Evolutionary conservation across 2,113 vertebrate species (phyloP), one percentile per base, ranked within the genome.

Genomic region (Chascanopsetta lugubris): DNA sequence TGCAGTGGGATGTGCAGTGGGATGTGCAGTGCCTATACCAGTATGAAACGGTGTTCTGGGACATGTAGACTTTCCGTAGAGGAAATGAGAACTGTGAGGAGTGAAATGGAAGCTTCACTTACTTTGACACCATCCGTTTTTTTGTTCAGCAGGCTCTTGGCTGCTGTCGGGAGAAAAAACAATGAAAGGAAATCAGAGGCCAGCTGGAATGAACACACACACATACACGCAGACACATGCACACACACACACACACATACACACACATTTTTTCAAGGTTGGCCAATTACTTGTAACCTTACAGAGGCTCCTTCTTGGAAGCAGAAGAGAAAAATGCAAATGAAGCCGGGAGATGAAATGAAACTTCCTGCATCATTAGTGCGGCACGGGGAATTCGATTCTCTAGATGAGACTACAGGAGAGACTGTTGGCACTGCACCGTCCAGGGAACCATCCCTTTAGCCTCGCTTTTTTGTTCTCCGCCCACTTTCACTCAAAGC

Each of bases 101-200:
- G 2, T 1, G 36, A 30, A 20, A 29, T 4, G 3, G 30, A 46
- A 30, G 27, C 7, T 24, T 38, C 61, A 91, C 95, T 87, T 93
- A 98, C 97, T 95, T 98, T 98, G 71, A 98, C 95, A 67, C 97
- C 95, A 76, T 98, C 97, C 0, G 96, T 87, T 63, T 98, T 98
- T 90, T 98, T 93, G 84, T 92, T 96, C 92, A 97, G 90, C 80
- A 97, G 92, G 88, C 96, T 98, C 90, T 95, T 97, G 88, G 95
- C 96, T 96, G 93, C 95, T 96, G 92, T 81, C 78, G 0, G 65
- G 83, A 72, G 77, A 83, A 81, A 56, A 38, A 40, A 77, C 57
- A 84, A 85, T 69, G 34, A 18, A 26, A 64, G 47, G 43, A 42
- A 58, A 50, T 87, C n/a, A 87, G 61, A n/a, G 9, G n/a, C 20